A percentile compares a stretch with the other conserved stretches of the same genome.
Evolutionary conservation across 2,797 vertebrate genomes (phyloP).

Genomic region (Argya squamiceps): DNA sequence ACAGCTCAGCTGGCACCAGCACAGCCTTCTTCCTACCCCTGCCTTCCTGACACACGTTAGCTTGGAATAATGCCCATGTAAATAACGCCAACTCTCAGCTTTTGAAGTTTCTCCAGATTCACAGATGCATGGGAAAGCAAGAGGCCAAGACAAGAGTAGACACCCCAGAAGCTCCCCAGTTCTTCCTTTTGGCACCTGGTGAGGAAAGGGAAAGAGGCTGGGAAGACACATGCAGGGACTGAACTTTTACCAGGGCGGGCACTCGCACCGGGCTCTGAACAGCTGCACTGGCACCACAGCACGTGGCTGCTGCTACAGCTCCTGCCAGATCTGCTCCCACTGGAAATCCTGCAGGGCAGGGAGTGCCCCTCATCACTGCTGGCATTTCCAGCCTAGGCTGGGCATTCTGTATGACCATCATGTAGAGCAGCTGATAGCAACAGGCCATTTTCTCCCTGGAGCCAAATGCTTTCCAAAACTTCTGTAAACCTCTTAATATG

Average conservation of each 20-base stretch:
- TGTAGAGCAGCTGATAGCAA: not conserved
- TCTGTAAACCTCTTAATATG: not conserved
- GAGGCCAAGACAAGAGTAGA: not conserved
- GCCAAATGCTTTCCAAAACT: not conserved
- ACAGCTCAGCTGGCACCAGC: not conserved
- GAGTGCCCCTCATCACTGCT: not conserved
- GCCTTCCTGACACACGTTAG: not conserved
- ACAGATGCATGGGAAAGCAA: not conserved
- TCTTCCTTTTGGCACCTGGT: not conserved
- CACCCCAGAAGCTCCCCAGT: not conserved
- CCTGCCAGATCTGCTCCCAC: not conserved
- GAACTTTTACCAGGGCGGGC: not conserved
- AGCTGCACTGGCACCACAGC: not conserved
- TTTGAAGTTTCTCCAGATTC: not conserved
- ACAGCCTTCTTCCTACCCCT: not conserved
- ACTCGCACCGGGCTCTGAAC: not conserved
- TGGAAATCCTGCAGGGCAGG: not conserved
- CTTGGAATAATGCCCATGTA: rapidly evolving
- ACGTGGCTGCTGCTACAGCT: not conserved
- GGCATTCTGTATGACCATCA: not conserved
- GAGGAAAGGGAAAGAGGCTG: not conserved
- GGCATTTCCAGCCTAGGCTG: not conserved
- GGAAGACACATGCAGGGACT: not conserved
- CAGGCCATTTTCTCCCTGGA: not conserved
- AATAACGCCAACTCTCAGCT: not conserved